Evolutionary conservation across 2,113 vertebrate genomes (phyloP).

Genomic region (Melanotaenia duboulayi): DNA sequence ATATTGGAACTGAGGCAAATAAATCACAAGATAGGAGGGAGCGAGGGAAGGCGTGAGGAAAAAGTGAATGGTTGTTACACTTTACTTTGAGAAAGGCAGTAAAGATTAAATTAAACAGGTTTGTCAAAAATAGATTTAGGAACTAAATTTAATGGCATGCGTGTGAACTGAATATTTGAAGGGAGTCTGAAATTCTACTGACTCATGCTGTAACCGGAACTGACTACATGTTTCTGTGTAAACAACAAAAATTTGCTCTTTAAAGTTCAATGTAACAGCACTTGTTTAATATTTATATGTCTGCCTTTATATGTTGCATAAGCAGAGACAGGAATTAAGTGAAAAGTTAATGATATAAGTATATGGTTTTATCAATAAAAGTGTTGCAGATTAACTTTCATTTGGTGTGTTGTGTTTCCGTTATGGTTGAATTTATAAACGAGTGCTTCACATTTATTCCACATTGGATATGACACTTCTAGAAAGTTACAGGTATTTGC

Average conservation of each 20-base stretch:
- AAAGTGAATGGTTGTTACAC: constrained; percentile 40
- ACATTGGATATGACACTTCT: no score
- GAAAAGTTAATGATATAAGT: not conserved
- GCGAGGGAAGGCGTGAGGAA: constrained; percentile 50
- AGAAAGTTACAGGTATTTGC: no score
- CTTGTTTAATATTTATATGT: not conserved
- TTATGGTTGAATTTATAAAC: no score
- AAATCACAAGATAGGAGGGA: constrained; percentile 79
- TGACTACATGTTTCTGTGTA: not conserved
- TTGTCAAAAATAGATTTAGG: constrained; percentile 16
- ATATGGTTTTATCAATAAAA: not conserved
- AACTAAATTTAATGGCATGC: constrained; percentile 3
- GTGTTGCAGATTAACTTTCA: not conserved
- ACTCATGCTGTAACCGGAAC: not conserved
- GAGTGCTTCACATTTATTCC: no score
- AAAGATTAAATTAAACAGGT: constrained; percentile 40
- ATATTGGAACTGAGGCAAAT: constrained; percentile 87
- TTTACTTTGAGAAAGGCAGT: constrained; percentile 24
- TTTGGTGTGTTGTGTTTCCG: no score
- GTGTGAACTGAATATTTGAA: not conserved
- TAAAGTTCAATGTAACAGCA: not conserved
- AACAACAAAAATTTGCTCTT: not conserved
- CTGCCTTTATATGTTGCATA: not conserved
- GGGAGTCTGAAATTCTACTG: constrained; percentile 1
- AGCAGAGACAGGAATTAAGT: constrained; percentile 2